phyloP scores from a whole-genome alignment of 2,888 invertebrate genomes.

The Metalampra italica region DNA sequence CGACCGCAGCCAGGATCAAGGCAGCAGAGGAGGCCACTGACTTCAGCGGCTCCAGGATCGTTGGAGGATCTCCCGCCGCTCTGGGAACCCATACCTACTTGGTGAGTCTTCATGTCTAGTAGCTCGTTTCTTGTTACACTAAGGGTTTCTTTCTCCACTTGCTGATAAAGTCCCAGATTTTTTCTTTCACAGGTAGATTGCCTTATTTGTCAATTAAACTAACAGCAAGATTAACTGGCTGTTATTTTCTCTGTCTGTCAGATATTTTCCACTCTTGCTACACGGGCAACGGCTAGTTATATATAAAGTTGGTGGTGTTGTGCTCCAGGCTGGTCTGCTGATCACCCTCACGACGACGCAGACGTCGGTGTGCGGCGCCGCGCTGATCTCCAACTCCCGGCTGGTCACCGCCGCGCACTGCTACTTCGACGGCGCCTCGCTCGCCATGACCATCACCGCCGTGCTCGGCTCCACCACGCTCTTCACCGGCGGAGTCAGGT shows the following conservation, averaged over 20 bases:
- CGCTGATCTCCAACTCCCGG: conserved; percentile 18
- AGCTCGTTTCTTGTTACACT: too few species aligned
- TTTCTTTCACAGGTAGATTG: too few species aligned
- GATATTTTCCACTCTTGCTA: too few species aligned
- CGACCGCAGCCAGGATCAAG: neutral
- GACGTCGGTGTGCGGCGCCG: conserved; percentile 25
- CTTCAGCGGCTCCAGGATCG: neutral
- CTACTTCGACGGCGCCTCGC: conserved; percentile 17
- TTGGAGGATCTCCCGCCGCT: neutral
- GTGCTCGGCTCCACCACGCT: conserved; percentile 26
- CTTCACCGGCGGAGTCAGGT: conserved; percentile 21
- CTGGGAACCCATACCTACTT: neutral
- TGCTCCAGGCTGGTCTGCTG: conserved; percentile 28
- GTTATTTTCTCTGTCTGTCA: too few species aligned
- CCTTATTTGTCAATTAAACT: too few species aligned
- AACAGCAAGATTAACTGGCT: too few species aligned
- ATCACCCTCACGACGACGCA: conserved; percentile 13
- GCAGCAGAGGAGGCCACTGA: neutral
- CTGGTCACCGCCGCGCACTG: conserved; percentile 29
- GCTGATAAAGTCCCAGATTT: too few species aligned
- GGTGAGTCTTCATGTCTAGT: too few species aligned
- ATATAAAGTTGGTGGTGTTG: too few species aligned
- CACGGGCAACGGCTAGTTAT: too few species aligned
- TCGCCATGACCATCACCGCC: conserved; percentile 18
- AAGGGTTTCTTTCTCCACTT: too few species aligned